A percentile compares a stretch with the other conserved stretches of the same genome.
Conservation (phyloP, 2,888 invertebrate species). For the Andrena bucephala region DNA sequence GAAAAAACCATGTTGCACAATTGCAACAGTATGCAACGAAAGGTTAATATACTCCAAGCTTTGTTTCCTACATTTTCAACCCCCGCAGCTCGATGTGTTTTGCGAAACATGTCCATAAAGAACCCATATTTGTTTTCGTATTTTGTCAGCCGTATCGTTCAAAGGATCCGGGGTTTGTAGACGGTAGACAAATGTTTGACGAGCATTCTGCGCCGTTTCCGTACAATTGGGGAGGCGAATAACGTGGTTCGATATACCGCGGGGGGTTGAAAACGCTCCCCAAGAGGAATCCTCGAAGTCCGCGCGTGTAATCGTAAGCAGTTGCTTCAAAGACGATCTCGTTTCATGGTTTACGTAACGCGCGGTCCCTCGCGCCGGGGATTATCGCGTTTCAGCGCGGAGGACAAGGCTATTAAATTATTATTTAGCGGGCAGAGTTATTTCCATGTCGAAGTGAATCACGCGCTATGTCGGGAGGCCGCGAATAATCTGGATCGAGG, state of each 20-base stretch:
- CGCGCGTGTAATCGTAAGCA: background rate
- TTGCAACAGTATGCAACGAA: too few species aligned
- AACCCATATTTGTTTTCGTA: background rate
- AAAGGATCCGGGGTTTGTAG: background rate
- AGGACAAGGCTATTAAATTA: constrained; percentile 45
- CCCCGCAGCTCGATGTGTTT: background rate
- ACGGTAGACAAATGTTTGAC: background rate
- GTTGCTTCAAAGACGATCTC: constrained; percentile 5
- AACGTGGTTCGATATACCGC: background rate
- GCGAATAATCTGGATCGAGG: constrained; percentile 55
- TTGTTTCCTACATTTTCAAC: background rate
- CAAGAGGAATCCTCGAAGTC: background rate
- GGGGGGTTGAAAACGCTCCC: background rate
- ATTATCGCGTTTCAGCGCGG: constrained; percentile 27
- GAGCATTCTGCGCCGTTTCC: background rate
- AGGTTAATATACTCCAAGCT: background rate
- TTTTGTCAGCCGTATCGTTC: background rate
- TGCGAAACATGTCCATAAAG: background rate
- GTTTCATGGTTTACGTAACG: constrained; percentile 24
- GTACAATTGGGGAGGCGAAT: background rate
- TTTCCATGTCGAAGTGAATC: constrained; percentile 54
- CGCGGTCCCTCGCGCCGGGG: background rate
- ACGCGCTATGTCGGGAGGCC: constrained; percentile 13
- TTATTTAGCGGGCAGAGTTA: constrained; percentile 38
- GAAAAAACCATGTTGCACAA: too few species aligned